These are phyloP conservation scores for Xiphias gladius DNA, from an alignment of 2,113 vertebrate species.

Conservation along the genomic window DNA sequence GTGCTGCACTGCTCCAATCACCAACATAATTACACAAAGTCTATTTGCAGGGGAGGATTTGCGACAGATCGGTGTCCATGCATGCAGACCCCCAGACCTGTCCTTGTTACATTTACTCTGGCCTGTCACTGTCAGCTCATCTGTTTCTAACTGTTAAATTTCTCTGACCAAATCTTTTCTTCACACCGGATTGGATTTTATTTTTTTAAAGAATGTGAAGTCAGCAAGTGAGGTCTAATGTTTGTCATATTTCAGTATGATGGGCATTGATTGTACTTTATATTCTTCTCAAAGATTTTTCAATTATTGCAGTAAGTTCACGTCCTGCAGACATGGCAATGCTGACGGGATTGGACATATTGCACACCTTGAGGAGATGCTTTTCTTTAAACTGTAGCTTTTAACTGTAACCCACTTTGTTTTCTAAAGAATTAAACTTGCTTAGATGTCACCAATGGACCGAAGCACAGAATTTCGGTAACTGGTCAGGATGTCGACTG, in stretches of 20 bases:
- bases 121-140: slow-evolving; percentile 58
- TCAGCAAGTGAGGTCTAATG: slow-evolving; percentile 80
- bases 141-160: slow-evolving; percentile 37
- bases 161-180: slow-evolving; percentile 10
- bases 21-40: slow-evolving; percentile 63
- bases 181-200: slow-evolving; percentile 56
- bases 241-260: slow-evolving; percentile 84
- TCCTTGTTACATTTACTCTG: slow-evolving; percentile 16
- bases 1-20: slow-evolving; percentile 50
- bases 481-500: no score
- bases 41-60: slow-evolving; percentile 45
- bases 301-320: slow-evolving; percentile 42
- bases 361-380: not conserved
- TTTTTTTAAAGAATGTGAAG: slow-evolving; percentile 63
- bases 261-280: slow-evolving; percentile 68
- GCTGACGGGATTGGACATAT: not conserved
- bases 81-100: not conserved
- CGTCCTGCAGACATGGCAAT: slow-evolving; percentile 32
- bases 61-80: slow-evolving; percentile 41
- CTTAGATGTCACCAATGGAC: no score
- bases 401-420: no score
- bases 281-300: slow-evolving; percentile 65
- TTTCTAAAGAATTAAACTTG: no score
- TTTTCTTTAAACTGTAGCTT: not conserved
- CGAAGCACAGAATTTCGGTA: no score